Evolutionary conservation across 1,140 invertebrate species (phyloP), one percentile per base, ranked within the genome.

Genomic region (Charaxes varanes): DNA sequence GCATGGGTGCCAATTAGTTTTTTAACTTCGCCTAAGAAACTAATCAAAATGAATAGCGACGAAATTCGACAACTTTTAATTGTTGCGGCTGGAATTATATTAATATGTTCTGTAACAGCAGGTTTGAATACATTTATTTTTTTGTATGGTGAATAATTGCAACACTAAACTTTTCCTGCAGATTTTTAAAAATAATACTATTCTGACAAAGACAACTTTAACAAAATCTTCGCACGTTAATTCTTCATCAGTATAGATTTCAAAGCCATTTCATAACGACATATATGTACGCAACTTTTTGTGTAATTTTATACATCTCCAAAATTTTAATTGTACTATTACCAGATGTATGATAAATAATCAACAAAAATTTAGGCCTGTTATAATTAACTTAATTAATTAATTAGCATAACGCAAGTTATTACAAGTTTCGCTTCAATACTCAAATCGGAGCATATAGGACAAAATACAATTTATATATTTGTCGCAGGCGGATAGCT

Each of bases 61-160:
- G 45, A 40, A 32, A 58, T 34, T 51, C 41, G 40, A 49, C 48
- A 26, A 22, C 41, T 60, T 50, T 44, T 62, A 48, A 45, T 31
- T 41, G 42, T 48, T 22, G 30, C 53, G 21, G 15, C 57, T 34
- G 60, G 56, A 31, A 32, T 62, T 17, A 42, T 67, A 46, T 18
- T 61, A 49, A 41, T 37, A 52, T 48, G 53, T 26, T 41, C 50
- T 33, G 40, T 48, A 17, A 32, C 36, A 13, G 11, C 55, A 78
- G 70, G 73, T 74, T 78, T 74, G 73, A 61, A 34, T 49, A 35
- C 45, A 59, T 47, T 53, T 57, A 40, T 51, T 54, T 59, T 35
- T 30, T 49, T 42, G n/a, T 18, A n/a, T 55, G 23, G 42, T 53
- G 30, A 16, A 56, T 41, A 43, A 44, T 47, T 14, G 18, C 6